These are phyloP conservation scores for Ovis canadensis DNA, from an alignment of 2,113 vertebrate species.

Conservation along the genomic window DNA sequence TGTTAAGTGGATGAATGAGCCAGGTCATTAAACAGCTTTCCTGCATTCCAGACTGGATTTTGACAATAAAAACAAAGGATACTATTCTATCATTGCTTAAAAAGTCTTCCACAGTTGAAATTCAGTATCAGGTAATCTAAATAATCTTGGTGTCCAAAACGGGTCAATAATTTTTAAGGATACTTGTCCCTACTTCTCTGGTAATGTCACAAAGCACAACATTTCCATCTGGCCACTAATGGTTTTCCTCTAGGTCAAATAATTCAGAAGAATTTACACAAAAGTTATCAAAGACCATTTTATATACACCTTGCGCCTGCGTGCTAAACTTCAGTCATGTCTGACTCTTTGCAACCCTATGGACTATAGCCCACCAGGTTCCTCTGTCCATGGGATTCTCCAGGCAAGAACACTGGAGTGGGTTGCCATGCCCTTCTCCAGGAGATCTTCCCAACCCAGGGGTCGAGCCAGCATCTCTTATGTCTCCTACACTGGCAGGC, in stretches of 20 bases:
- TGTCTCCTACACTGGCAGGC: not conserved
- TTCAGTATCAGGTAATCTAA: not conserved
- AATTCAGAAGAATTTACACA: not conserved
- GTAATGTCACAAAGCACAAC: not conserved
- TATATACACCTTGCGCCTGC: not conserved
- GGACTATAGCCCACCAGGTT: not conserved
- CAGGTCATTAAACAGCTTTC: not conserved
- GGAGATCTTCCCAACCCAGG: not conserved
- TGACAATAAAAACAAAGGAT: constrained; percentile 21
- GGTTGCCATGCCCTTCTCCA: not conserved
- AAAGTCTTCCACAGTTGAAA: not conserved
- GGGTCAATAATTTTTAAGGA: not conserved
- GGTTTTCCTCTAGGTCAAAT: not conserved
- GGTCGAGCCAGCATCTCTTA: not conserved
- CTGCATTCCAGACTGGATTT: not conserved
- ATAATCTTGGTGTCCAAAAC: not conserved
- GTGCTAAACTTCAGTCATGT: not conserved
- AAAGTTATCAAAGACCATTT: not conserved
- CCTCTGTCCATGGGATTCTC: not conserved
- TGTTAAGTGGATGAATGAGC: not conserved
- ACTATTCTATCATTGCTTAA: not conserved
- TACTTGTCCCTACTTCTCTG: not conserved
- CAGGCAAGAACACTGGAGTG: not conserved
- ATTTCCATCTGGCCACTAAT: not conserved
- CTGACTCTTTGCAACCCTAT: not conserved